A percentile compares a stretch with the other conserved stretches of the same genome.
Conservation (phyloP, 2,888 invertebrate species). For the Platypus cylindrus region DNA sequence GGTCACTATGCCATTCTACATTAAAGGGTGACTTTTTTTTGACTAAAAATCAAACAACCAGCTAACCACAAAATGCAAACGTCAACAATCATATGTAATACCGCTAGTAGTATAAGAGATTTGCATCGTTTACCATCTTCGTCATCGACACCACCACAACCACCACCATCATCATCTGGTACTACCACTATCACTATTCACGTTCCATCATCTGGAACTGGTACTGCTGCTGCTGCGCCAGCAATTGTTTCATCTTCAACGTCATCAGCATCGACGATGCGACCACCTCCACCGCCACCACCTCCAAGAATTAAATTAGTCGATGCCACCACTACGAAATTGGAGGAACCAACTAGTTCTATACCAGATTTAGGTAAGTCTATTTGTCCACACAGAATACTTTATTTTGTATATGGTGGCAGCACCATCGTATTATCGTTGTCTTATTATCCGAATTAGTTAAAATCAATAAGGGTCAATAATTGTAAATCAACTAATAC, state of each 20-base stretch:
- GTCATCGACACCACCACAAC: constrained; percentile 34
- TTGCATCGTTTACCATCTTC: constrained; percentile 31
- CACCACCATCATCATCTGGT: constrained; percentile 44
- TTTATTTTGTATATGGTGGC: no score
- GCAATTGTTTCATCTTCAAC: constrained; percentile 32
- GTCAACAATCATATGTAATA: constrained; percentile 37
- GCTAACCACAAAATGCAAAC: constrained; percentile 40
- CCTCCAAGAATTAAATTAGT: constrained; percentile 32
- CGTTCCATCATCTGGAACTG: no score
- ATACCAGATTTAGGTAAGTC: constrained; percentile 81
- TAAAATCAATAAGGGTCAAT: no score
- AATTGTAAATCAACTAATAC: no score
- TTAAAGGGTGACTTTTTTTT: constrained; percentile 33
- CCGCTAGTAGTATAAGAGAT: constrained; percentile 28
- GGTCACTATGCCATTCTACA: background rate
- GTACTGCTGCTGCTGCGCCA: no score
- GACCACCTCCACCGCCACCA: constrained; percentile 46
- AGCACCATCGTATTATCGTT: no score
- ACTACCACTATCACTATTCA: no score
- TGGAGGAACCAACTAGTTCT: constrained; percentile 77
- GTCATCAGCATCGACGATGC: constrained; percentile 25
- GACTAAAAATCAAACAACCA: constrained; percentile 27
- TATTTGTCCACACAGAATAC: no score
- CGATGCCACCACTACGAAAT: constrained; percentile 30
- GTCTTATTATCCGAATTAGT: no score